These are phyloP conservation scores for Oxyruncus cristatus DNA, from an alignment of 2,113 vertebrate species.

Conservation along the genomic window DNA sequence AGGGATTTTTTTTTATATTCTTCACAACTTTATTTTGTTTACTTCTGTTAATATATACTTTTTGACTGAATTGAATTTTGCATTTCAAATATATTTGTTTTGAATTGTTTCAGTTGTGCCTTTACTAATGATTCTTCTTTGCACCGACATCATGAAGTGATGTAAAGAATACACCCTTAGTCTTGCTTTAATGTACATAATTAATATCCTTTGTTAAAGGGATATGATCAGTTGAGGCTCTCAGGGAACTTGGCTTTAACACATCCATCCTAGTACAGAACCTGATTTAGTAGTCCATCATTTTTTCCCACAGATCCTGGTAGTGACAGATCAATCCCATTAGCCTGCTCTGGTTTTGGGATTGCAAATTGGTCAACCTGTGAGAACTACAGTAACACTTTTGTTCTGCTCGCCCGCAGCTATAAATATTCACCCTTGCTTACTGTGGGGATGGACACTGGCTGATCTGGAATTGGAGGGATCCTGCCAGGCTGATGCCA, in stretches of 20 bases:
- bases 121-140: neutral
- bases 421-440: neutral
- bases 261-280: neutral
- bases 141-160: neutral
- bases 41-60: neutral
- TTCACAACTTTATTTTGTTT: neutral
- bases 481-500: neutral
- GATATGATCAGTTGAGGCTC: neutral
- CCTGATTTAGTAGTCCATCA: neutral
- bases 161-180: neutral
- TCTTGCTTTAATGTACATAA: neutral
- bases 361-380: neutral
- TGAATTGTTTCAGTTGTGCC: neutral
- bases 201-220: neutral
- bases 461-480: neutral
- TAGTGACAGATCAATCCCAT: neutral
- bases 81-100: neutral
- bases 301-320: neutral
- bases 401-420: neutral
- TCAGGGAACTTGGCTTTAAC: neutral
- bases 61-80: neutral
- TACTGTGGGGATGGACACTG: accelerated
- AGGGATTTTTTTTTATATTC: neutral
- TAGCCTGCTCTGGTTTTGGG: neutral
- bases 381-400: neutral